These are phyloP conservation scores for Potamilus streckersoni DNA, from an alignment of 1,140 invertebrate genomes.

Conservation along the genomic window DNA sequence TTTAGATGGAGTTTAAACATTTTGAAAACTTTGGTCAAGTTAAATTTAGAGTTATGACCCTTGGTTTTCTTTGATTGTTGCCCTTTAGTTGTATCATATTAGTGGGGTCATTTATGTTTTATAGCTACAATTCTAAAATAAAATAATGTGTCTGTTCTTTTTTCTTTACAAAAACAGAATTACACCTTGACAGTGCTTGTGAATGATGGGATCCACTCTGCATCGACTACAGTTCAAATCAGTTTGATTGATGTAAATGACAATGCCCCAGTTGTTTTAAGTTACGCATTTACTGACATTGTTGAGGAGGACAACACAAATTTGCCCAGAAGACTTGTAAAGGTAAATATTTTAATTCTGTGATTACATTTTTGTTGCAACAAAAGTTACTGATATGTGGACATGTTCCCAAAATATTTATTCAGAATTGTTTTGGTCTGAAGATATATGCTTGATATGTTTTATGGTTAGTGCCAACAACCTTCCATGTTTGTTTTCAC, in stretches of 20 bases:
- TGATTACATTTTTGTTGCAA: background rate
- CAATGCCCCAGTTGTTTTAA: slow-evolving; percentile 39
- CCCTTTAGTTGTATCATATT: too few relatives aligned
- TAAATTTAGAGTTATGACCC: background rate
- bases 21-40: too few relatives aligned
- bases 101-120: too few relatives aligned
- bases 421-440: too few relatives aligned
- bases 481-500: too few relatives aligned
- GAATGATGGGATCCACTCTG: slow-evolving; percentile 70
- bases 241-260: slow-evolving; percentile 45
- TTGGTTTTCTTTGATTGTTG: too few relatives aligned
- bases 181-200: slow-evolving; percentile 44
- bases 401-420: too few relatives aligned
- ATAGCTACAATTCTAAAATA: background rate
- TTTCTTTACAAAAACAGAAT: slow-evolving; percentile 5
- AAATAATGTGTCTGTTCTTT: background rate
- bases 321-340: slow-evolving; percentile 24
- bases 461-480: too few relatives aligned
- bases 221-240: slow-evolving; percentile 35
- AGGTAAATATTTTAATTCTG: slow-evolving; percentile 23
- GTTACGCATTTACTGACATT: slow-evolving; percentile 81
- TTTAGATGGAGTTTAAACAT: too few relatives aligned
- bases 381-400: background rate
- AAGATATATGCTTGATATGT: too few relatives aligned
- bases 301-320: slow-evolving; percentile 85